Base-by-base conservation (phyloP, 2,113 vertebrate genomes). In the Neolamprologus sp. region DNA sequence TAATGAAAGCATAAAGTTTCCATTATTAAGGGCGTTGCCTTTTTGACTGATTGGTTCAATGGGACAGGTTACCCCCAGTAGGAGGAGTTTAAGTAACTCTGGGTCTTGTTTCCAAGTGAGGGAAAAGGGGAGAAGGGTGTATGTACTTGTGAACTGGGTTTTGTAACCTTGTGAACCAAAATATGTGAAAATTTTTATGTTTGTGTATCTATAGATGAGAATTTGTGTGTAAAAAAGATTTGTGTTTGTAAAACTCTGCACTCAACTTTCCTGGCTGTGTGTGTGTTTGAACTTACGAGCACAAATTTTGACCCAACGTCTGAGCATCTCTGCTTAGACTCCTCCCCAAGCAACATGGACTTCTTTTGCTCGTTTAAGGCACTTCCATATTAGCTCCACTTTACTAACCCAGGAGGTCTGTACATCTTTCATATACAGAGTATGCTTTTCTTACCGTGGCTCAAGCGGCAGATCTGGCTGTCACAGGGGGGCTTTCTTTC, bases 121-220 rank as follows among this genome's bases (percentile, higher is more conserved):
- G 23, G 54, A 26, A 57, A 57, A 28, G 54, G 2, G 7, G 23
- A 57, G 23, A 57, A 57, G 54, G 42, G 42, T 45, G 42, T 53
- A n/a, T 9, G 49, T n/a, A 51, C 17, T 51, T 51, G 49, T 53
- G 51, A 53, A 53, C 51, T 53, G n/a, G n/a, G 51, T 53, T 53
- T 53, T 53, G 51, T 53, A 53, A 53, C 51, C 51, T 53, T 11
- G 51, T 0, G 5, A 53, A 53, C 9, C 51, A 53, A 53, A 21
- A 53, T 53, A 53, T 53, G 9, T 53, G 6, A 23, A 23, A 3
- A 23, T 0, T 0, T 55, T 13, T 55, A 13, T 55, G 21, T 55
- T 23, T 55, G 53, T 55, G 53, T 55, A 23, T 23, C 21, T 55
- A 54, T 54, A 54, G 53, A 54, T 23, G 53, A 54, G 53, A 54